A percentile compares a stretch with the other conserved stretches of the same genome.
phyloP scores from a whole-genome alignment of 1,140 invertebrate genomes.

The Chionoecetes opilio region DNA sequence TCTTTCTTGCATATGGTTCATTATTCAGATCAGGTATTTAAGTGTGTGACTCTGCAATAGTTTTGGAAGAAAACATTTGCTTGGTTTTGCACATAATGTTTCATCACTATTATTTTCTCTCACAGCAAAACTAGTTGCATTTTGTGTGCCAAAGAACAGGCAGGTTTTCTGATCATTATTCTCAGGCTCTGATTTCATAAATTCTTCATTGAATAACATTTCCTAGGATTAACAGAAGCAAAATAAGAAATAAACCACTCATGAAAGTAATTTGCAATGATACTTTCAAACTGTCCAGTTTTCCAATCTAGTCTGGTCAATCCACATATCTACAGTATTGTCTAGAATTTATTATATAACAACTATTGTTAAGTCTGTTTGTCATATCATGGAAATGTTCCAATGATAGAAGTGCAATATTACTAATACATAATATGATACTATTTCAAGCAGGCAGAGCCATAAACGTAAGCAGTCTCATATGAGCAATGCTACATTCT shows the following conservation, averaged over 20 bases:
- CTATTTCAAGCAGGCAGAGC: background rate
- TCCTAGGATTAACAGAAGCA: background rate
- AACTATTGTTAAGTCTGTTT: background rate
- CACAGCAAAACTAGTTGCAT: background rate
- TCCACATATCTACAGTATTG: slow-evolving; percentile 10
- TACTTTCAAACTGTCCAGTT: background rate
- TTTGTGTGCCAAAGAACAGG: slow-evolving; percentile 54
- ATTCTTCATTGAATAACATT: background rate
- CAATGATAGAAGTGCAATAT: background rate
- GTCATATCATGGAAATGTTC: background rate
- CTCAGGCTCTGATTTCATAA: background rate
- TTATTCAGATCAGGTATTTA: background rate
- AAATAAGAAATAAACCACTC: background rate
- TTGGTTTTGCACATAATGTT: background rate
- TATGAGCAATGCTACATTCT: too few relatives aligned
- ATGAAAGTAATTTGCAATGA: background rate
- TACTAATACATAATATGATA: slow-evolving; percentile 7
- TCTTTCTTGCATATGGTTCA: background rate
- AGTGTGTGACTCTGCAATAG: background rate
- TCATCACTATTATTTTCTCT: background rate
- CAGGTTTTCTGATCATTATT: slow-evolving; percentile 7
- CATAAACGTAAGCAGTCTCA: background rate
- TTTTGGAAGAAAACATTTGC: background rate
- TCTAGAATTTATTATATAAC: slow-evolving; percentile 11
- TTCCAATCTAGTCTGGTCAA: slow-evolving; percentile 5